Conservation (phyloP, 2,797 vertebrate species). For the Syncerus caffer region DNA sequence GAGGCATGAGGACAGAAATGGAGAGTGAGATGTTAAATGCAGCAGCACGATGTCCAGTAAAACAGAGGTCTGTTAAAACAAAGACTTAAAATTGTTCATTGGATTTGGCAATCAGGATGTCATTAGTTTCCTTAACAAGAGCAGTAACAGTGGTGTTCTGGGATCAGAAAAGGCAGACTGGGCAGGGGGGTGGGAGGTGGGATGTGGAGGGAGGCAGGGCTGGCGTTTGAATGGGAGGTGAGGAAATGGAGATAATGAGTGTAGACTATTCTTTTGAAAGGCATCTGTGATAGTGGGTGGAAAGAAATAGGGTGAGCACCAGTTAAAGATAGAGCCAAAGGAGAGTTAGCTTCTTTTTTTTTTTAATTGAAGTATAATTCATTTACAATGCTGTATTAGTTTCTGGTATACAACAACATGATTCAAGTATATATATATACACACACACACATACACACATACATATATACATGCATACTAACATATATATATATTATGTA, state of each 20-base stretch:
- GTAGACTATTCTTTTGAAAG: not conserved
- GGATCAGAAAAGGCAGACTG: not conserved
- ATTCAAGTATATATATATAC: not conserved
- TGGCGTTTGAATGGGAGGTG: not conserved
- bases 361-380: not conserved
- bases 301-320: not conserved
- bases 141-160: not conserved
- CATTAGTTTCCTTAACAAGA: conserved; percentile 23
- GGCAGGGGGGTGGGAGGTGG: not conserved
- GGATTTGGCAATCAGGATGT: not conserved
- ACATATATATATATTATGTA: not conserved
- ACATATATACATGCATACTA: not conserved
- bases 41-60: not conserved
- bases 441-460: not conserved
- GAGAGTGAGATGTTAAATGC: not conserved
- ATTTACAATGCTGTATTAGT: not conserved
- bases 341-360: not conserved
- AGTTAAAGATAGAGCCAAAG: not conserved
- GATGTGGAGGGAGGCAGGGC: not conserved
- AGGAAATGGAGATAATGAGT: not conserved
- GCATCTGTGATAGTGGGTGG: not conserved
- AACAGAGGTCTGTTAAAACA: not conserved
- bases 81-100: not conserved
- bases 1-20: not conserved
- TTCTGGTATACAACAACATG: not conserved